phyloP scores from a whole-genome alignment of 2,113 vertebrate species.

The Polypterus bichir region DNA sequence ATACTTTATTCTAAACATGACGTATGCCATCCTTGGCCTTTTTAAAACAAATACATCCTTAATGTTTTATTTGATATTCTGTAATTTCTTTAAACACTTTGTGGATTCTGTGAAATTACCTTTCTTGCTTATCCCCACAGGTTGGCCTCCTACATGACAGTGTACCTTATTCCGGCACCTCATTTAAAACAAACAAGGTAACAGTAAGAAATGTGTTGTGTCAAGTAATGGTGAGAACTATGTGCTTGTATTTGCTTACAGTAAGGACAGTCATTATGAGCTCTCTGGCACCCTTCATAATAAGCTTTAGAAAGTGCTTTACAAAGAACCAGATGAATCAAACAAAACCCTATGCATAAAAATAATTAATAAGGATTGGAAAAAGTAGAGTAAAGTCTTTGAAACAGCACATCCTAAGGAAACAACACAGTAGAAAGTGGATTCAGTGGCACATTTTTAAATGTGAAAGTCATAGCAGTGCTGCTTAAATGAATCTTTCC shows the following conservation, averaged over 20 bases:
- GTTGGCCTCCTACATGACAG: constrained; percentile 30
- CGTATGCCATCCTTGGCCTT: neutral
- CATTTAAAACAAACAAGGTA: constrained; percentile 53
- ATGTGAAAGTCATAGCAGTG: no score
- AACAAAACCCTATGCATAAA: no score
- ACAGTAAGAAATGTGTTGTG: neutral
- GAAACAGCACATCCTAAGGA: no score
- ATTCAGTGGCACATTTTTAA: no score
- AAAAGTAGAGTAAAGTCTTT: no score
- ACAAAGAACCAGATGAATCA: neutral
- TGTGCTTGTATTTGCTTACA: constrained; percentile 1
- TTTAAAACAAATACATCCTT: neutral
- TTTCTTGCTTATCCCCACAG: neutral
- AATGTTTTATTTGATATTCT: neutral
- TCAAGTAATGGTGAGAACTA: constrained; percentile 3
- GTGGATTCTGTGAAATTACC: neutral
- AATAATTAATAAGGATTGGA: no score
- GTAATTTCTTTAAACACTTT: neutral
- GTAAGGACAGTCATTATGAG: neutral
- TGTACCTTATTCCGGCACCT: constrained; percentile 23
- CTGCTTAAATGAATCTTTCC: no score
- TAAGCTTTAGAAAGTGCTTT: neutral
- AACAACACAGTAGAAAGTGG: no score
- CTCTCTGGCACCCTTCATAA: neutral
- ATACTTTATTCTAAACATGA: neutral